Evolutionary conservation across 2,888 invertebrate species (phyloP).

Genomic region (Glaucopsyche alexis): DNA sequence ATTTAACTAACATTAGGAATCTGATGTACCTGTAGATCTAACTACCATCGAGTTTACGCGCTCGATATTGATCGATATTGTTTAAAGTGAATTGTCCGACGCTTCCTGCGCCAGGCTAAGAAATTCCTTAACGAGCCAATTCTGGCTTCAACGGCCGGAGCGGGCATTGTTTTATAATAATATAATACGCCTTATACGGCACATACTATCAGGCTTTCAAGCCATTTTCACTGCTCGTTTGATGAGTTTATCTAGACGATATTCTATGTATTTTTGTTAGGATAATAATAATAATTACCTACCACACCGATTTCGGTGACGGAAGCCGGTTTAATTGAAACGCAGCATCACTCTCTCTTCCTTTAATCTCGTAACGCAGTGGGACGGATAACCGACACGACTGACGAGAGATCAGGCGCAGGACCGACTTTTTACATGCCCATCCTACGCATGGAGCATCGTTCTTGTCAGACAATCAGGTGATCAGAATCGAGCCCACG

Average conservation of each 20-base stretch:
- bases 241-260: constrained; percentile 11
- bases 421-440: no score
- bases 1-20: background rate
- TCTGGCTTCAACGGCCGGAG: constrained; percentile 1
- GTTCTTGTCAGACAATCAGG: no score
- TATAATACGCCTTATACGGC: constrained; percentile 31
- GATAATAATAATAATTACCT: background rate
- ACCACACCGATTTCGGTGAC: no score
- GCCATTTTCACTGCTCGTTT: constrained; percentile 14
- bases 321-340: no score
- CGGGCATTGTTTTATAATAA: constrained; percentile 30
- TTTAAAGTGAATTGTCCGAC: background rate
- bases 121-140: constrained; percentile 20
- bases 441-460: no score
- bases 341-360: no score
- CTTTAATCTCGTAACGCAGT: no score
- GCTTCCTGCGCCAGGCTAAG: background rate
- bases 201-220: background rate
- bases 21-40: background rate
- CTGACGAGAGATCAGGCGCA: no score
- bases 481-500: no score
- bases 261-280: background rate
- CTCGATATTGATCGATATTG: constrained; percentile 18
- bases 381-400: no score
- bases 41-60: background rate